Base-by-base conservation (phyloP, 2,888 invertebrate species). In the Pogonocherus hispidulus region DNA sequence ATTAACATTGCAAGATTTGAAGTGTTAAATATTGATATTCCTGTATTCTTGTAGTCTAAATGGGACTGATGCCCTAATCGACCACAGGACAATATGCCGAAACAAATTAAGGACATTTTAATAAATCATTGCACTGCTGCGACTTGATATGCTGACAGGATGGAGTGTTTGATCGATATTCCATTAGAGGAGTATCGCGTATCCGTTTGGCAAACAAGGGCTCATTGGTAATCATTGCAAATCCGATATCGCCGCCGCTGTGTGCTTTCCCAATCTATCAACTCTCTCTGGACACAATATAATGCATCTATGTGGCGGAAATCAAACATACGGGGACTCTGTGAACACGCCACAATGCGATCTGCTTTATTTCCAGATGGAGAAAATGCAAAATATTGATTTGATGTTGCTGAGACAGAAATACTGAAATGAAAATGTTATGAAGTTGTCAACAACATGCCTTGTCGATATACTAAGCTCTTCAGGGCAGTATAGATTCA, bases 121-220 rank as follows among this genome's bases (percentile, higher is more conserved):
- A 66, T 55, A 54, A 63, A 63, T 54, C n/a, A 23, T 23, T 44
- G 59, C 57, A 23, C 32, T 56, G 56, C 27, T 52, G 79, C 76
- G 79, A 80, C 62, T 59, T 62, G 70, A 79, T 77, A 70, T 71
- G 51, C 62, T 76, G 80, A 77, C 80, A 79, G 75, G 63, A 74
- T 78, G 74, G 71, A 81, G 80, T 74, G 76, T 69, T 77, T 80
- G 81, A 84, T 84, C 83, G 84, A 84, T 84, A 84, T 83, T 84
- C 84, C 84, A 84, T 84, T 84, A 84, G 80, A 78, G 72, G 70
- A 74, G 79, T 81, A 80, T 82, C 81, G 75, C 62, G 74, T 82
- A 75, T 76, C 83, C 71, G 69, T 70, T 77, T 59, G 56, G 72
- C 72, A 81, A 81, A 82, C 80, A 81, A 73, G 68, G 72, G 69